A percentile compares a stretch with the other conserved stretches of the same genome.
These are phyloP conservation scores for Phaetusa simplex DNA, from an alignment of 2,113 vertebrate species.

Conservation along the genomic window DNA sequence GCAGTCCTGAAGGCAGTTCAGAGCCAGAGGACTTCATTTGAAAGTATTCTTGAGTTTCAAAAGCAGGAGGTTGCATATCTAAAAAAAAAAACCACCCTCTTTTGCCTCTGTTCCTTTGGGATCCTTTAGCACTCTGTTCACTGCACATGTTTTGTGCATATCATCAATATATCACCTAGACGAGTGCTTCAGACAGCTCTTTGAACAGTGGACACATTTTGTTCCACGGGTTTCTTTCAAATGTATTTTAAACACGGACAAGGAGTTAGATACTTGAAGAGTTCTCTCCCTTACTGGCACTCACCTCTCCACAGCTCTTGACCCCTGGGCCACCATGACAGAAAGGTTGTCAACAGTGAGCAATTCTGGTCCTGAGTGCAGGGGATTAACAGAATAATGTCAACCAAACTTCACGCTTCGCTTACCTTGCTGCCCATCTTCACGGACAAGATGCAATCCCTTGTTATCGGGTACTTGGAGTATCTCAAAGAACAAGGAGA, in stretches of 20 bases:
- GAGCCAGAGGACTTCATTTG: neutral
- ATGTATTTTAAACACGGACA: neutral
- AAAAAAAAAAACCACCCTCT: neutral
- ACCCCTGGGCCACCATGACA: neutral
- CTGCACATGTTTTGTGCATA: neutral
- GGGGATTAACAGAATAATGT: neutral
- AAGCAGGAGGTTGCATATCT: neutral
- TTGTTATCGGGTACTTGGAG: neutral
- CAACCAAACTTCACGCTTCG: accelerated
- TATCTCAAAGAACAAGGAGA: neutral
- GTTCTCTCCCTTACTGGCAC: neutral
- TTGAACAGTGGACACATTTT: neutral
- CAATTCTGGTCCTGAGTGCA: neutral
- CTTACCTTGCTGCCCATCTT: accelerated
- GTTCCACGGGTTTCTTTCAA: neutral
- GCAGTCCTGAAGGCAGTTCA: neutral
- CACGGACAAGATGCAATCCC: neutral
- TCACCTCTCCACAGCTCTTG: neutral
- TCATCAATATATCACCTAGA: neutral
- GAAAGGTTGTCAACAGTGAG: neutral
- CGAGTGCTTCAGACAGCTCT: neutral
- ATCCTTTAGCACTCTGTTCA: neutral
- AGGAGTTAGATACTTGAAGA: neutral
- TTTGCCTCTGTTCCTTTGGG: neutral
- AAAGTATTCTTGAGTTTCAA: neutral